Evolutionary conservation across 2,888 invertebrate genomes (phyloP).

Genomic region (Drosophila birchii): DNA sequence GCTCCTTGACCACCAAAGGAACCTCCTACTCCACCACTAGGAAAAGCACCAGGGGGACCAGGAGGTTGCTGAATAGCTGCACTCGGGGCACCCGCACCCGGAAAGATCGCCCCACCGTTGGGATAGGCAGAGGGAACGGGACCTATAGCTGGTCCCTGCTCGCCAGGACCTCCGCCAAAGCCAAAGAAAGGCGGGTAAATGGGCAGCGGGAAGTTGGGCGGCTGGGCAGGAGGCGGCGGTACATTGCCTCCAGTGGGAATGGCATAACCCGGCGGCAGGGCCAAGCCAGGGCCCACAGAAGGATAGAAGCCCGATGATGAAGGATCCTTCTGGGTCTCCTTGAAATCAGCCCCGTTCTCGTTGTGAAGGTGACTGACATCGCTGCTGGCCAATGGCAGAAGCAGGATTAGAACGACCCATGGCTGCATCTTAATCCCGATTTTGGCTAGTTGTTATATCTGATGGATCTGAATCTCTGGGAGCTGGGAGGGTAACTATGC

Average conservation of each 20-base stretch:
- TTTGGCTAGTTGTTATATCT: not conserved
- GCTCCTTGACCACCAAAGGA: not conserved
- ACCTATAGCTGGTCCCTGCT: conserved; percentile 14
- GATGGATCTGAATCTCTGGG: conserved; percentile 19
- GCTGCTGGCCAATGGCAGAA: conserved; percentile 27
- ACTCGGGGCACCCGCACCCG: conserved; percentile 13
- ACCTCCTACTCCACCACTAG: not conserved
- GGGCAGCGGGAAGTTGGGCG: conserved; percentile 71
- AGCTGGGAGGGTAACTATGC: conserved; percentile 55
- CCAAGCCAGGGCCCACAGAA: conserved; percentile 53
- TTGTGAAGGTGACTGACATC: conserved; percentile 38
- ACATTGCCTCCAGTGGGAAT: conserved; percentile 59
- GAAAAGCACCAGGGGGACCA: not conserved
- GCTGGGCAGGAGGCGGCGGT: conserved; percentile 34
- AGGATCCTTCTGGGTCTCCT: conserved; percentile 41
- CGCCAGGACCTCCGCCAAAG: conserved; percentile 42
- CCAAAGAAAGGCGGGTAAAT: conserved; percentile 72
- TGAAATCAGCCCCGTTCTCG: conserved; percentile 26
- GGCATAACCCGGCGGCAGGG: conserved; percentile 59
- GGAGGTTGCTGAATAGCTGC: conserved; percentile 25
- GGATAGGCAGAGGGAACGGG: conserved; percentile 33
- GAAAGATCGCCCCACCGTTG: conserved; percentile 17
- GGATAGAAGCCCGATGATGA: conserved; percentile 51
- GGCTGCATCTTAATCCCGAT: conserved; percentile 29
- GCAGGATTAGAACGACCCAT: conserved; percentile 18